These are phyloP conservation scores for Nymphalis c-album DNA, from an alignment of 2,888 invertebrate genomes.

Conservation along the genomic window DNA sequence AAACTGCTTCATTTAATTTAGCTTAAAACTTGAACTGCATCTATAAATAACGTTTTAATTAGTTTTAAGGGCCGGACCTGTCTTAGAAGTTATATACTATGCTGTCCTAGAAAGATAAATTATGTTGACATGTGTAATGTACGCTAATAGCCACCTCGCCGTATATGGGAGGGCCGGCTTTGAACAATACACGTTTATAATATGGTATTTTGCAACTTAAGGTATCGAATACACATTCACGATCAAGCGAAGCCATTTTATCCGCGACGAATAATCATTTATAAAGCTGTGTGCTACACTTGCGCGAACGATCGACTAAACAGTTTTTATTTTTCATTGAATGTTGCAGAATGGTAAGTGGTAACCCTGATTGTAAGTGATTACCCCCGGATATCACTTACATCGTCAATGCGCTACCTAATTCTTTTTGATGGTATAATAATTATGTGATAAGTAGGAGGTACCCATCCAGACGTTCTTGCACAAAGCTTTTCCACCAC, in stretches of 20 bases:
- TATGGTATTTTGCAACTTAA: constrained; percentile 10
- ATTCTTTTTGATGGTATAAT: no score
- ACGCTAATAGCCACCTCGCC: constrained; percentile 27
- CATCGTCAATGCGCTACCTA: no score
- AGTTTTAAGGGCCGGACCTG: constrained; percentile 11
- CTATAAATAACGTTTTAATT: constrained; percentile 11
- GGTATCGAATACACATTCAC: neutral
- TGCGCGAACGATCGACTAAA: no score
- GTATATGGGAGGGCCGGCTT: constrained; percentile 21
- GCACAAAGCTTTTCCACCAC: no score
- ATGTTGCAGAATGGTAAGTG: no score
- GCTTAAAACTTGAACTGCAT: neutral
- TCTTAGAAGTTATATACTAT: constrained; percentile 6
- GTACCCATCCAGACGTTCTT: no score
- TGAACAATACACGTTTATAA: constrained; percentile 20
- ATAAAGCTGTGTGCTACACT: no score
- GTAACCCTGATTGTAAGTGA: no score
- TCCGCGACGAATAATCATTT: no score
- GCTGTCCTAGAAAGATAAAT: constrained; percentile 21
- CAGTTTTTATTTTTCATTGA: no score
- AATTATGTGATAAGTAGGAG: no score
- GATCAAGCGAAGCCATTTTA: neutral
- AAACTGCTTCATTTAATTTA: neutral
- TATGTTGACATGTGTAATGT: constrained; percentile 29
- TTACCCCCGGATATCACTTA: no score